These are phyloP conservation scores for Anser brachyrhynchus DNA, from an alignment of 2,113 vertebrate species.

Conservation along the genomic window DNA sequence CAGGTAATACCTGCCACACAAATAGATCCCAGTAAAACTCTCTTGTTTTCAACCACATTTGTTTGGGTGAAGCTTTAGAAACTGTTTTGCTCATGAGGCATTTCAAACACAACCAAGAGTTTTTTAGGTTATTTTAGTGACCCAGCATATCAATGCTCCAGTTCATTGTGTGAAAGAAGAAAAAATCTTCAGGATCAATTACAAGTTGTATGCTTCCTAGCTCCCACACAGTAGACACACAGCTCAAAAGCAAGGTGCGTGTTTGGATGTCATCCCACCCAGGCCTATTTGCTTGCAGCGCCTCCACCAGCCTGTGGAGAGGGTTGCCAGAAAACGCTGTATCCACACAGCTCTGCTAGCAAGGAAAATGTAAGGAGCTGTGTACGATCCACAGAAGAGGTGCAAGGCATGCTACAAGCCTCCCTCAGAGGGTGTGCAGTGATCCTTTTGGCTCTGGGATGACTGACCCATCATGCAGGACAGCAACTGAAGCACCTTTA, in stretches of 20 bases:
- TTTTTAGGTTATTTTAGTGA: not conserved
- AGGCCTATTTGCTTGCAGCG: not conserved
- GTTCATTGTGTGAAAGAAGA: not conserved
- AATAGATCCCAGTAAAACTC: not conserved
- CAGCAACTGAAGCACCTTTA: not conserved
- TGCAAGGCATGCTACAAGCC: not conserved
- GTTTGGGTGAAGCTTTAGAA: not conserved
- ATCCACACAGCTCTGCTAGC: not conserved
- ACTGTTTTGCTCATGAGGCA: not conserved
- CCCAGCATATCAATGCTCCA: not conserved
- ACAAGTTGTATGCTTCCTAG: not conserved
- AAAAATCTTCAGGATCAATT: not conserved
- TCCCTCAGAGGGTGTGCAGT: not conserved
- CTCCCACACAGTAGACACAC: not conserved
- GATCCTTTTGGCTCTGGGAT: not conserved
- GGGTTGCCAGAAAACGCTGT: not conserved
- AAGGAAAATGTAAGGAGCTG: not conserved
- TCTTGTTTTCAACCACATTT: not conserved
- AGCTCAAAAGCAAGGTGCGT: too few relatives aligned
- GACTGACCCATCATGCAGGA: not conserved
- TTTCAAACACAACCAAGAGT: not conserved
- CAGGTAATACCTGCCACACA: not conserved
- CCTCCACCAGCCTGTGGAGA: not conserved
- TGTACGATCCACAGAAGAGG: not conserved
- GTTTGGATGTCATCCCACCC: not conserved